Percentiles rank a stretch among this genome's conserved stretches.
phyloP scores from a whole-genome alignment of 1,140 invertebrate genomes.

The Camponotus vicinus region DNA sequence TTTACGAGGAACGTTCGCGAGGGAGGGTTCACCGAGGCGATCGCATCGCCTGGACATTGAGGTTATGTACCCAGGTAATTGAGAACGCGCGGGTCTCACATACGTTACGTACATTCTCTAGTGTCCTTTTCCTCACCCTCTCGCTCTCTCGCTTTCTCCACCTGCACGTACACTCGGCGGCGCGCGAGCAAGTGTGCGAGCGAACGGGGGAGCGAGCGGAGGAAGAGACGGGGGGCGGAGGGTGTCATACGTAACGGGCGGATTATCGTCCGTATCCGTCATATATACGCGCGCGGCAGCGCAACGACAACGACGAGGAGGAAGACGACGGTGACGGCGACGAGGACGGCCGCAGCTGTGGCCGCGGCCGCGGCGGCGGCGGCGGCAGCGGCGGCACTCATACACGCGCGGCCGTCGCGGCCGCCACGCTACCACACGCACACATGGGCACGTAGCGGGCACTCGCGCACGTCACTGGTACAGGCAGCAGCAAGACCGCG shows the following conservation, averaged over 20 bases:
- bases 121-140: conserved; percentile 12
- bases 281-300: conserved; percentile 13
- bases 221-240: no score
- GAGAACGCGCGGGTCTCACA: conserved; percentile 55
- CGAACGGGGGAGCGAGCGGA: neutral
- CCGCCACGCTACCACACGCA: conserved; percentile 53
- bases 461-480: conserved; percentile 77
- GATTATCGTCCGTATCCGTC: neutral
- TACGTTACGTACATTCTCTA: neutral
- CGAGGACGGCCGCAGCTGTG: neutral
- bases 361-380: neutral
- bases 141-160: neutral
- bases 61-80: conserved; percentile 70
- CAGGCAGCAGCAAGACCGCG: conserved; percentile 76
- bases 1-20: neutral
- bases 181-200: neutral
- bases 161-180: neutral
- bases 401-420: conserved; percentile 38
- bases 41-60: conserved; percentile 35
- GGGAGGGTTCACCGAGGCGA: neutral
- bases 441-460: conserved; percentile 68
- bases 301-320: neutral
- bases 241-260: neutral
- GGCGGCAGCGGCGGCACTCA: conserved; percentile 39
- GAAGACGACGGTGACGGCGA: neutral